phyloP scores from a whole-genome alignment of 1,140 invertebrate species.

The Amyelois transitella region DNA sequence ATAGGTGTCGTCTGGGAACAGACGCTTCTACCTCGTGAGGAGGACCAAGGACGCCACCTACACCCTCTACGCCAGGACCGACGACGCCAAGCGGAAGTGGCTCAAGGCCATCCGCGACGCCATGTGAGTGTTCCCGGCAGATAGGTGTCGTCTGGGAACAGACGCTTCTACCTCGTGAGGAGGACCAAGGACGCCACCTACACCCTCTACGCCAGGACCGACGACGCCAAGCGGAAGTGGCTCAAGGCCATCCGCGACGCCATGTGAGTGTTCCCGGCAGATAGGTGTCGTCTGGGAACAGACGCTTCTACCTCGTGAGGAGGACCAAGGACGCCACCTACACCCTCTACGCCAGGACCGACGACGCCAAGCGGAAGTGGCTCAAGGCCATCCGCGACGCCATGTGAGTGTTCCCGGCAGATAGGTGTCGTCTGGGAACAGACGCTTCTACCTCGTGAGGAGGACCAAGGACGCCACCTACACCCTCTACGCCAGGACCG shows the following conservation, averaged over 20 bases:
- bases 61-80: constrained; percentile 92
- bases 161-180: neutral
- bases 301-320: neutral
- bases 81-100: constrained; percentile 92
- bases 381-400: constrained; percentile 93
- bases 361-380: constrained; percentile 92
- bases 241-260: constrained; percentile 93
- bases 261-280: no score
- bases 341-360: constrained; percentile 92
- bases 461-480: constrained; percentile 82
- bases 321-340: constrained; percentile 82
- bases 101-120: constrained; percentile 93
- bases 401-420: no score
- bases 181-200: constrained; percentile 82
- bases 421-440: no score
- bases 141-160: no score
- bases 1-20: no score
- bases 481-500: constrained; percentile 92
- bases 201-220: constrained; percentile 92
- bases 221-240: constrained; percentile 92
- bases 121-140: no score
- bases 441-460: neutral
- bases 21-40: constrained; percentile 89
- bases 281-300: no score
- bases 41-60: constrained; percentile 88